Evolutionary conservation across 2,888 invertebrate species (phyloP), one percentile per base, ranked within the genome.

Genomic region (Crocallis elinguaria): DNA sequence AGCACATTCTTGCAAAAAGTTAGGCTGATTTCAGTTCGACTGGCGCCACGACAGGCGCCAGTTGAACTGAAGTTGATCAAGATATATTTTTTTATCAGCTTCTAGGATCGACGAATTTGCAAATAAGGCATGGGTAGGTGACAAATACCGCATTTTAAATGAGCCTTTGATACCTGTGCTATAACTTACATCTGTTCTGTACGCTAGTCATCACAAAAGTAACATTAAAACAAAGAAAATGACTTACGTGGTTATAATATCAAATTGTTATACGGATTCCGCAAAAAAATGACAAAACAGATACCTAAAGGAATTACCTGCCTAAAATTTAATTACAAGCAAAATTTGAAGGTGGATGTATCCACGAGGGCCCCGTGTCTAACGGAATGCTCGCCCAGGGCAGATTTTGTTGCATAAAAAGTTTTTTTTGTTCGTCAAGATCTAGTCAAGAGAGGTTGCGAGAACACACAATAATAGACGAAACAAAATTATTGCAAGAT

Each of bases 11-110:
- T n/a, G n/a, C n/a, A n/a, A n/a, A n/a, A n/a, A n/a, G n/a, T n/a
- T n/a, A n/a, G n/a, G n/a, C n/a, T n/a, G n/a, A n/a, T n/a, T n/a
- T n/a, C n/a, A n/a, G n/a, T n/a, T n/a, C n/a, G n/a, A n/a, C n/a
- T n/a, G n/a, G n/a, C n/a, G n/a, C n/a, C 25, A 57, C 62, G 58
- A 65, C 64, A 69, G 66, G 64, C 64, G 73, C 65, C 66, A 53
- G 44, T 29, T 38, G 23, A 46, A 32, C 11, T 13, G 13, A 35
- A 29, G n/a, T 12, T 11, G 39, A 51, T 39, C 38, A 46, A 46
- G 42, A 53, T 53, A 42, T 32, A 36, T 41, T 54, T 71, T 67
- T 64, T 56, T 60, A 67, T 63, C 61, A 44, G 52, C 38, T 55
- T 41, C 30, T 42, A 51, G 39, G 53, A 63, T 63, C 60, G 23